phyloP scores from a whole-genome alignment of 2,113 vertebrate species.

The Epinephelus fuscoguttatus region DNA sequence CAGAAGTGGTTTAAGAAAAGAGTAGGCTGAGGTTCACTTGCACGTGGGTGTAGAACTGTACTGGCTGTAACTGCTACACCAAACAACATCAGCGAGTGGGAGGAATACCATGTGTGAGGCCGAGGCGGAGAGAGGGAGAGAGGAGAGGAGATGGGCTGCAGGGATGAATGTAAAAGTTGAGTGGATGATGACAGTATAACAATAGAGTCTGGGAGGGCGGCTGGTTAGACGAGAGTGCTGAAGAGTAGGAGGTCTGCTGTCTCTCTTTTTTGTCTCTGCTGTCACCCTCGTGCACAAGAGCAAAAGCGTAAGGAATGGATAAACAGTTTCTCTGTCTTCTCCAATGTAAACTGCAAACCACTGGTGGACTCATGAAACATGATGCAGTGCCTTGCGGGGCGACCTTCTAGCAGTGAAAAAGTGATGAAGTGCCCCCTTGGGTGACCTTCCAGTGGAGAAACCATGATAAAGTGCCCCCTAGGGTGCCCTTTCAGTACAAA shows the following conservation, averaged over 20 bases:
- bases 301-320: background rate
- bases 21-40: conserved; percentile 51
- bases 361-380: too few species aligned
- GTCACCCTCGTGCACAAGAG: background rate
- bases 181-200: conserved; percentile 11
- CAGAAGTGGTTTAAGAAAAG: conserved; percentile 56
- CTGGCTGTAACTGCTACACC: conserved; percentile 76
- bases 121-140: conserved; percentile 21
- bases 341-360: background rate
- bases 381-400: too few species aligned
- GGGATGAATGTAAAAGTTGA: conserved; percentile 39
- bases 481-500: too few species aligned
- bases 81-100: conserved; percentile 75
- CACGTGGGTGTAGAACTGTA: conserved; percentile 69
- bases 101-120: conserved; percentile 72
- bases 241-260: conserved; percentile 18
- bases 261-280: conserved; percentile 27
- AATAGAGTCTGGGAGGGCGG: conserved; percentile 30
- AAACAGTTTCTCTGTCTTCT: background rate
- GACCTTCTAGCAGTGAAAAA: too few species aligned
- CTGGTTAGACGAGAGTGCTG: background rate
- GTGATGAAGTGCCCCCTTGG: too few species aligned
- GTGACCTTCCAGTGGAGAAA: too few species aligned
- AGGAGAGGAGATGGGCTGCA: conserved; percentile 15
- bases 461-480: too few species aligned